These are phyloP conservation scores for Aurelia sp. DNA, from an alignment of 30 jellyfish, hydroid and myxozoan genomes.

Conservation along the genomic window DNA sequence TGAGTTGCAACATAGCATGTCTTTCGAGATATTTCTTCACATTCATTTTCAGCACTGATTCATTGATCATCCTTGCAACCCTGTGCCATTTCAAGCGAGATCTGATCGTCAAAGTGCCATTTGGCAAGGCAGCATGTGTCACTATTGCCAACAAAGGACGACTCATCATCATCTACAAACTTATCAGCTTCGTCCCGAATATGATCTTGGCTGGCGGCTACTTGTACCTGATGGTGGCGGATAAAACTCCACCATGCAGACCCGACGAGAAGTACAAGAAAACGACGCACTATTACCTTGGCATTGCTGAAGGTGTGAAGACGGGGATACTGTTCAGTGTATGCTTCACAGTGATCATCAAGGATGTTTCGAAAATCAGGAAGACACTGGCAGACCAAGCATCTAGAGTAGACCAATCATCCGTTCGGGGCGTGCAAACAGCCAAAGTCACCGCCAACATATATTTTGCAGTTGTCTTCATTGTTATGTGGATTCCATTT, in stretches of 20 bases:
- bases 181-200: slow-evolving; percentile 56
- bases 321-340: slow-evolving; percentile 48
- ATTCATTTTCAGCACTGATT: slow-evolving; percentile 48
- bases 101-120: slow-evolving; percentile 68
- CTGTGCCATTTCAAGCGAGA: slow-evolving; percentile 68
- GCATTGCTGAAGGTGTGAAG: slow-evolving; percentile 63
- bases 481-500: slow-evolving; percentile 77
- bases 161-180: not conserved
- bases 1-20: slow-evolving; percentile 62
- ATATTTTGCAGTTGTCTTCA: slow-evolving; percentile 64
- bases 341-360: slow-evolving; percentile 64
- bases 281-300: slow-evolving; percentile 68
- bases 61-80: slow-evolving; percentile 49
- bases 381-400: slow-evolving; percentile 59
- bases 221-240: slow-evolving; percentile 45
- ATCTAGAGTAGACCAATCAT: slow-evolving; percentile 37
- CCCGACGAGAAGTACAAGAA: slow-evolving; percentile 56
- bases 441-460: slow-evolving; percentile 59
- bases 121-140: slow-evolving; percentile 56
- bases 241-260: slow-evolving; percentile 54
- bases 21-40: slow-evolving; percentile 66
- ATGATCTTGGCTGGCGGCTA: slow-evolving; percentile 51
- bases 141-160: slow-evolving; percentile 19
- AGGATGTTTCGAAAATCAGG: slow-evolving; percentile 65
- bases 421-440: slow-evolving; percentile 38